Conservation (phyloP, 1,140 invertebrate genomes). For the Cherax destructor region DNA sequence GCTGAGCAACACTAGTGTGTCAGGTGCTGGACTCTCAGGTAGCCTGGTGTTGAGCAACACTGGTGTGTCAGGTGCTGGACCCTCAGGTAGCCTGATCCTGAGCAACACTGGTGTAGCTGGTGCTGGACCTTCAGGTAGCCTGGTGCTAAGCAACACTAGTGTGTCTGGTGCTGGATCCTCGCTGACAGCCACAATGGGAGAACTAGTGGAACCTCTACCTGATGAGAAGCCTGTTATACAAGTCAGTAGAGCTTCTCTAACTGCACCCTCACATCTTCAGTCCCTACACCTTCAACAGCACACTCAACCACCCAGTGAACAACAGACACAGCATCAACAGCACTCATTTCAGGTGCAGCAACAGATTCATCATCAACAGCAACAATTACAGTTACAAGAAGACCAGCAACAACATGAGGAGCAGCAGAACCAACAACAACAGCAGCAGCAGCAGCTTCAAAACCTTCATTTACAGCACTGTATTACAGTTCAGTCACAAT, state of each 20-base stretch:
- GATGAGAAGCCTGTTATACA: constrained; percentile 24
- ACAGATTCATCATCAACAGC: constrained; percentile 58
- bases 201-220: background rate
- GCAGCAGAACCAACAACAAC: constrained; percentile 21
- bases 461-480: constrained; percentile 40
- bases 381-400: constrained; percentile 48
- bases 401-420: background rate
- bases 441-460: constrained; percentile 46
- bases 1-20: background rate
- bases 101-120: constrained; percentile 11
- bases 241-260: background rate
- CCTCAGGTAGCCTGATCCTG: background rate
- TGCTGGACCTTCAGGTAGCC: constrained; percentile 23
- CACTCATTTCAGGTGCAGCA: constrained; percentile 50
- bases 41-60: constrained; percentile 15
- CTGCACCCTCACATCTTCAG: constrained; percentile 26
- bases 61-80: background rate
- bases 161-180: background rate
- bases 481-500: background rate
- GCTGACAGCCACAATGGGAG: background rate
- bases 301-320: constrained; percentile 22
- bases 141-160: constrained; percentile 9
- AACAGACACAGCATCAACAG: constrained; percentile 58
- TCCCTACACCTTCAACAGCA: constrained; percentile 25
- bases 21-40: constrained; percentile 15